Conservation (phyloP, 2,888 invertebrate species). For the Heliothis peltigera region DNA sequence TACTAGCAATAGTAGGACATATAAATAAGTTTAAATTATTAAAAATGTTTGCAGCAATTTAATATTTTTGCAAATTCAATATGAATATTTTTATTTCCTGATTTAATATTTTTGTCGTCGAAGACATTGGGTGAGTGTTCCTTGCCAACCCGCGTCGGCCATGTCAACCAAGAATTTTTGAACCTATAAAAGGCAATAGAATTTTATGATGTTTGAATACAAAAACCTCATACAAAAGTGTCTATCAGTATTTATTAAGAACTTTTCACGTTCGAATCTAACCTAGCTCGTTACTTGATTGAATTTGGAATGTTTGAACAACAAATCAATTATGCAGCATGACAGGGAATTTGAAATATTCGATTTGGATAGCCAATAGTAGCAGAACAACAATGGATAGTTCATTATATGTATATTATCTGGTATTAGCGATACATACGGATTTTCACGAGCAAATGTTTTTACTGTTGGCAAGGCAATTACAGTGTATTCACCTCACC, state of each 20-base stretch:
- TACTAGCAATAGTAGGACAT: too few species aligned
- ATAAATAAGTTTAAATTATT: too few species aligned
- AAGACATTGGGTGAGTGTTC: too few species aligned
- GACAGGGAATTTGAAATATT: constrained; percentile 38
- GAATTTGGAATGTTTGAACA: constrained; percentile 43
- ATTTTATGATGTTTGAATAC: too few species aligned
- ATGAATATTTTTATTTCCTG: too few species aligned
- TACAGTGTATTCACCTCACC: constrained; percentile 78
- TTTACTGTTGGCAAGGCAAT: constrained; percentile 68
- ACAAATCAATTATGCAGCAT: constrained; percentile 40
- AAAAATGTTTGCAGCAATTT: too few species aligned
- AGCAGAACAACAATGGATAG: constrained; percentile 20
- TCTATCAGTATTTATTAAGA: constrained; percentile 24
- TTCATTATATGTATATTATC: constrained; percentile 10
- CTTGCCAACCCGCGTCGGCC: too few species aligned
- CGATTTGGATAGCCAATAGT: constrained; percentile 32
- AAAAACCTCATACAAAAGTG: too few species aligned
- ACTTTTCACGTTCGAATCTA: constrained; percentile 38
- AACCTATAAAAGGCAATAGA: too few species aligned
- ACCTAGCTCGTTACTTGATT: constrained; percentile 31
- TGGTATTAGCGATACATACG: constrained; percentile 21
- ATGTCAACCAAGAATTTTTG: too few species aligned
- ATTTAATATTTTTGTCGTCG: too few species aligned
- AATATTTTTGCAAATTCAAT: too few species aligned
- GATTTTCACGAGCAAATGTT: constrained; percentile 46